Percentiles rank a stretch among this genome's conserved stretches.
These are phyloP conservation scores for Camponotus floridanus DNA, from an alignment of 1,140 invertebrate genomes.

Conservation along the genomic window DNA sequence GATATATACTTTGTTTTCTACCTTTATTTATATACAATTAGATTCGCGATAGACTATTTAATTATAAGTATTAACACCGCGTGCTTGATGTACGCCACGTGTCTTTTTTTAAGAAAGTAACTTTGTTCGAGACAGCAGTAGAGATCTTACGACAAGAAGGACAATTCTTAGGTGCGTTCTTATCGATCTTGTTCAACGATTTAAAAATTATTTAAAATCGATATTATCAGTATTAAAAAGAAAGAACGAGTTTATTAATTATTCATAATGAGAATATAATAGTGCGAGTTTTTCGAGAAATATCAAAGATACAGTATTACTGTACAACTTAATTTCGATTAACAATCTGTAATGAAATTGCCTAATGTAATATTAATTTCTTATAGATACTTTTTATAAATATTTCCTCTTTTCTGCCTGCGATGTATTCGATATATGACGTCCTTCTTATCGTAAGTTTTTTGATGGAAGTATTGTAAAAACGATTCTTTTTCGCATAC, in stretches of 20 bases:
- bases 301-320: not conserved
- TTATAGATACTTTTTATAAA: not conserved
- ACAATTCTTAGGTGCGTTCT: not conserved
- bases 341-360: conserved; percentile 16
- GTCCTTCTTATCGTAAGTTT: conserved; percentile 57
- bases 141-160: conserved; percentile 58
- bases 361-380: not conserved
- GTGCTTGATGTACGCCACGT: conserved; percentile 42
- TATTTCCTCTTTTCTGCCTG: not conserved
- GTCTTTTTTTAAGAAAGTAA: not conserved
- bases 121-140: conserved; percentile 8
- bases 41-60: conserved; percentile 56
- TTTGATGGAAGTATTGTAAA: conserved; percentile 33
- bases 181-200: conserved; percentile 6
- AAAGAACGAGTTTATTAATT: conserved; percentile 6
- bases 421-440: not conserved
- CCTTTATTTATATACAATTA: conserved; percentile 70
- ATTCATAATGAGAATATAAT: not conserved
- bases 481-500: conserved; percentile 56
- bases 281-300: not conserved
- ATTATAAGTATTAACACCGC: conserved; percentile 63
- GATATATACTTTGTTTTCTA: conserved; percentile 63
- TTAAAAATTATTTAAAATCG: conserved; percentile 6
- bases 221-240: conserved; percentile 39
- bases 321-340: conserved; percentile 22